phyloP scores from a whole-genome alignment of 2,797 vertebrate genomes.

The Agapornis canus region DNA sequence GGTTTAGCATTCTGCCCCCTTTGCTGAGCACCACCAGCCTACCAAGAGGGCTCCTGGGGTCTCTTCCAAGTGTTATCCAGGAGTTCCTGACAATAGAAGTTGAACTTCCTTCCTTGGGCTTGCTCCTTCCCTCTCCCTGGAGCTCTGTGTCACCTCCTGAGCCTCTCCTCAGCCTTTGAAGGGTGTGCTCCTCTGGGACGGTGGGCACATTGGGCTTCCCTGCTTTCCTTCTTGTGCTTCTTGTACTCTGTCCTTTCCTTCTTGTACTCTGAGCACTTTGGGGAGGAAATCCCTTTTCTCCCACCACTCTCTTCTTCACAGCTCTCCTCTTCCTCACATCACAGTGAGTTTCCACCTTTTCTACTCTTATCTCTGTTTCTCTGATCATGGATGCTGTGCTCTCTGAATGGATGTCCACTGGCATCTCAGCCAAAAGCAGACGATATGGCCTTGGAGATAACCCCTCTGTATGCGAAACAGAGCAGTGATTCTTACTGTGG shows the following conservation, averaged over 20 bases:
- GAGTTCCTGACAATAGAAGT: neutral
- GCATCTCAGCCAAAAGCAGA: neutral
- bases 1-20: neutral
- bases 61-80: neutral
- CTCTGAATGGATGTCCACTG: neutral
- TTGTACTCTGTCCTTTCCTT: neutral
- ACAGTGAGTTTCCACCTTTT: neutral
- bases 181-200: accelerated
- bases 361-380: neutral
- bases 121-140: neutral
- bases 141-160: neutral
- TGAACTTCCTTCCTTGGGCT: neutral
- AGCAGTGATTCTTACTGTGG: neutral
- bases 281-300: neutral
- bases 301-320: neutral
- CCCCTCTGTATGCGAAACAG: neutral
- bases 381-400: neutral
- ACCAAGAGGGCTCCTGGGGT: neutral
- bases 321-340: neutral
- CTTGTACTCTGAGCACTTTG: neutral
- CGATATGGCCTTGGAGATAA: neutral
- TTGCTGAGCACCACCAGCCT: neutral
- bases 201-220: neutral
- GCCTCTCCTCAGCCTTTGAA: neutral
- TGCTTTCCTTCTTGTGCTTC: neutral